Percentiles rank a stretch among this genome's conserved stretches.
Evolutionary conservation across 2,797 vertebrate species (phyloP).

Genomic region (Ara ararauna): DNA sequence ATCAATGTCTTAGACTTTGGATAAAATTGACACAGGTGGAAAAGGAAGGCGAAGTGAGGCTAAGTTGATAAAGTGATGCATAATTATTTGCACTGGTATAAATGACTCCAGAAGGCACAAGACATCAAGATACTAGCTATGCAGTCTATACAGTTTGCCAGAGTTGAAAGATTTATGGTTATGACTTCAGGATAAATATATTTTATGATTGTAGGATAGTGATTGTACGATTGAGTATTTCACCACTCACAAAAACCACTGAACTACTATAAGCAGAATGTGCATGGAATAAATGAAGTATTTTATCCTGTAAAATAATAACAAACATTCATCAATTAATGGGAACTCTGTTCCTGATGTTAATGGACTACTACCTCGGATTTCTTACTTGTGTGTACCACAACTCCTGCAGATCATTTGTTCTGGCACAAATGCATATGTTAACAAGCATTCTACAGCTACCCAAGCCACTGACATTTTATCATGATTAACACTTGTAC

Average conservation of each 20-base stretch:
- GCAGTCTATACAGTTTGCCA: background rate
- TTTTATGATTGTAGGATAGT: background rate
- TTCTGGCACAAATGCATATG: background rate
- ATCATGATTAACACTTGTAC: background rate
- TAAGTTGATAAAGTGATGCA: background rate
- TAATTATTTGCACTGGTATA: background rate
- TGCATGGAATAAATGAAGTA: background rate
- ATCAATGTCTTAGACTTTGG: background rate
- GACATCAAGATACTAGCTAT: background rate
- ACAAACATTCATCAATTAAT: background rate
- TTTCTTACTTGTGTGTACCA: background rate
- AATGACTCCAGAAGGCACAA: background rate
- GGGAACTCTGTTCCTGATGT: background rate
- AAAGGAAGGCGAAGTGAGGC: background rate
- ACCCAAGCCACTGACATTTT: background rate
- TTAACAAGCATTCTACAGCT: slow-evolving; percentile 7
- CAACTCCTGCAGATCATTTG: slow-evolving; percentile 11
- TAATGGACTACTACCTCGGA: background rate
- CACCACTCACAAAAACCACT: background rate
- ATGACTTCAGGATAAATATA: background rate
- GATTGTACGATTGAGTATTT: background rate
- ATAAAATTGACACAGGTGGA: background rate
- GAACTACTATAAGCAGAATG: background rate
- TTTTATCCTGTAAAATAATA: slow-evolving; percentile 14
- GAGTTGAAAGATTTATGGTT: background rate